Base-by-base conservation (phyloP, 2,797 vertebrate genomes). In the Echiichthys vipera region DNA sequence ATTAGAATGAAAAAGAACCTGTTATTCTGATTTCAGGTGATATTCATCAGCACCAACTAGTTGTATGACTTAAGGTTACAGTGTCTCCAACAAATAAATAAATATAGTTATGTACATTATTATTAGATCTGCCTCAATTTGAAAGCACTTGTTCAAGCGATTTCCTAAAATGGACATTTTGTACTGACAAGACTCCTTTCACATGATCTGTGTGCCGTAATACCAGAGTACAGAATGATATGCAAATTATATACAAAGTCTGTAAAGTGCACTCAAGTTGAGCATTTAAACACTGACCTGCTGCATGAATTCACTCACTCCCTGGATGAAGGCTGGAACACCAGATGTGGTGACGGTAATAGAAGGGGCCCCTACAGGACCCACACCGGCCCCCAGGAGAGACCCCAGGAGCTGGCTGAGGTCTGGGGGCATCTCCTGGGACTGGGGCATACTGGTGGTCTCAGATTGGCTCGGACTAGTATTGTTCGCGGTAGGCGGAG, bases 341-440 rank as follows among this genome's bases (percentile, higher is more conserved):
- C 96, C 96, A 0, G 96, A 96, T 74, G 96, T 94, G 0, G 96
- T 96, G 79, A 97, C 95, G 0, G 96, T 96, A 77, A 97, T 95
- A 5, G 96, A 96, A 3, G 96, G 96, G 47, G 91, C 78, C 8
- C 82, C 88, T 1, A 66, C 84, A 2, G 89, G 56, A 5, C 83
- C 87, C 1, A 12, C 15, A 1, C 53, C 81, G 0, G 74, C 92
- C 0, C 95, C 96, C 34, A 97, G 82, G 24, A 97, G 90, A 25
- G 95, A 96, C 13, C 95, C 94, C 65, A 97, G 86, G 12, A 97
- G 92, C 83, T 97, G 96, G 24, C 95, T 91, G 24, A 97, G 88
- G 71, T 95, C 93, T 0, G 91, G 86, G 1, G 84, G 55, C 47
- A 94, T 71, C 51, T 93, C 90, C 61, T 90, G 89, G 20, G 91